Base-by-base conservation (phyloP, 2,888 invertebrate species). In the Zaprionus lineosus region DNA sequence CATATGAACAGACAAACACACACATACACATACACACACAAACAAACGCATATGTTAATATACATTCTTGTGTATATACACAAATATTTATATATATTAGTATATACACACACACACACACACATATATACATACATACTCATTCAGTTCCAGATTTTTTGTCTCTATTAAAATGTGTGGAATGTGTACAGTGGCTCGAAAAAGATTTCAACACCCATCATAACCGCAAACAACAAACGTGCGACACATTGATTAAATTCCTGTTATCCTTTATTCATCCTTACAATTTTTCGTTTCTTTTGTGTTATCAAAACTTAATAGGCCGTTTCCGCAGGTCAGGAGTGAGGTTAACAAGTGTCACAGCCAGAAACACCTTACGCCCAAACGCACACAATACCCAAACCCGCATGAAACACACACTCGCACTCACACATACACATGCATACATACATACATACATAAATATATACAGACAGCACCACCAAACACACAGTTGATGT, bases 281-380 rank as follows among this genome's bases (percentile, higher is more conserved):
- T 18, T 15, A 16, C 26, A 61, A 55, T 24, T 55, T 63, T 50
- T 28, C 19, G 43, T 24, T 19, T 26, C 19, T 46, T 31, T 60
- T 63, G 66, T 56, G 59, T 78, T 61, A 74, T 79, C 70, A 79
- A 79, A 82, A 82, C 76, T 83, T 81, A 74, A 79, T 74, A 65
- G 71, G 60, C 70, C 61, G 68, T 81, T 81, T 81, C 77, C 77
- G 71, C 61, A 40, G 24, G 4, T 9, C 40, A 31, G 43, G 40
- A 66, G 41, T 36, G 43, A 48, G 73, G 68, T 46, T 72, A 79
- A 75, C 73, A 82, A 78, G 78, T 74, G 78, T 66, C 78, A 52
- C 19, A 40, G 2, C 29, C 29, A 47, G 18, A n/a, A n/a, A n/a
- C n/a, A n/a, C n/a, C n/a, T n/a, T n/a, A 28, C 29, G 37, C 33